Percentiles rank a stretch among this genome's conserved stretches.
Evolutionary conservation across 2,888 invertebrate species (phyloP).

Genomic region (Drosophila mercatorum): DNA sequence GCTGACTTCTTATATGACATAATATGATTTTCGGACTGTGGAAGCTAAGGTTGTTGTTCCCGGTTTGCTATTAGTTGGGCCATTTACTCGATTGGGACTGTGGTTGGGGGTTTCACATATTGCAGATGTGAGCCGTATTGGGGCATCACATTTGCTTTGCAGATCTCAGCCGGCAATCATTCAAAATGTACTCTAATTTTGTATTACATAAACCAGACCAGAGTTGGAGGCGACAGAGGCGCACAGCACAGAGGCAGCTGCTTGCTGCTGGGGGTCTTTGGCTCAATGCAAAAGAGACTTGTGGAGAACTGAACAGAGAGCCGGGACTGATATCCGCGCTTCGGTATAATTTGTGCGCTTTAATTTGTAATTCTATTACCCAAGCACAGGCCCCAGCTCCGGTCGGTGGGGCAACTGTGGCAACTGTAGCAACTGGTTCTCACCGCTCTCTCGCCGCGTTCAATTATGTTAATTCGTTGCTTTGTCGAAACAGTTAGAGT

Average conservation of each 20-base stretch:
- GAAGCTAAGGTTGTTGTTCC: slow-evolving; percentile 16
- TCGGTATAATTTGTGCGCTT: slow-evolving; percentile 79
- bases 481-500: slow-evolving; percentile 76
- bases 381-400: slow-evolving; percentile 47
- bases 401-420: slow-evolving; percentile 51
- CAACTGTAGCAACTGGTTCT: slow-evolving; percentile 62
- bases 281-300: slow-evolving; percentile 20
- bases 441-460: slow-evolving; percentile 63
- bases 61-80: slow-evolving; percentile 38
- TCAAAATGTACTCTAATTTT: slow-evolving; percentile 78
- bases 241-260: slow-evolving; percentile 12
- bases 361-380: slow-evolving; percentile 80
- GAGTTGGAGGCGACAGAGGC: slow-evolving; percentile 13
- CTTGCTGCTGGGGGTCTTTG: slow-evolving; percentile 43
- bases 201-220: slow-evolving; percentile 71
- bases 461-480: slow-evolving; percentile 76
- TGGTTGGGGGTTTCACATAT: not conserved
- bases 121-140: slow-evolving; percentile 35
- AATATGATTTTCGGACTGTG: not conserved
- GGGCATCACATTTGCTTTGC: slow-evolving; percentile 69
- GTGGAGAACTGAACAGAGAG: slow-evolving; percentile 2
- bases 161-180: slow-evolving; percentile 70
- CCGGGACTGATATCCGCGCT: slow-evolving; percentile 65
- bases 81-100: slow-evolving; percentile 26
- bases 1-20: not conserved